These are phyloP conservation scores for Tylochromis polylepis DNA, from an alignment of 2,113 vertebrate genomes.

Conservation along the genomic window DNA sequence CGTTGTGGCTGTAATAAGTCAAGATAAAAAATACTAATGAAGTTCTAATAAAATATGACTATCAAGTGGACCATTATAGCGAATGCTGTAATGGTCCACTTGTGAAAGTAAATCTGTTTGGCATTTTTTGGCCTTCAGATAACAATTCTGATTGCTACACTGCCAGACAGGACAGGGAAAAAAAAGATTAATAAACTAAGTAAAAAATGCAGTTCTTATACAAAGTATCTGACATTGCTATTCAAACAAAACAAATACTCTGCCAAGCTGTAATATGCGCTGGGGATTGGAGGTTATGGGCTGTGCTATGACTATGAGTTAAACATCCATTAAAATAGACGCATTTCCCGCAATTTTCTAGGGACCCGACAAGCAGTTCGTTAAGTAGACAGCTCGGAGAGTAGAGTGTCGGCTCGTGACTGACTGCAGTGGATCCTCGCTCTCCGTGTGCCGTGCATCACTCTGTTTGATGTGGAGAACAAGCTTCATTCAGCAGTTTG, in stretches of 20 bases:
- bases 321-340: constrained; percentile 26
- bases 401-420: constrained; percentile 7
- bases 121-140: not conserved
- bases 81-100: not conserved
- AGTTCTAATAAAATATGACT: not conserved
- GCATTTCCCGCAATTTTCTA: not conserved
- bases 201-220: not conserved
- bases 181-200: not conserved
- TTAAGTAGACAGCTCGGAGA: constrained; percentile 24
- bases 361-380: not conserved
- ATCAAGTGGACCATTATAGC: not conserved
- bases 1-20: not conserved
- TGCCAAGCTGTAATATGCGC: not conserved
- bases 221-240: not conserved
- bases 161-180: rapidly evolving
- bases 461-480: constrained; percentile 21
- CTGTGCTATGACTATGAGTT: not conserved
- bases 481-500: constrained; percentile 32
- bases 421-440: constrained; percentile 6
- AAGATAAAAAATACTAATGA: not conserved
- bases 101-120: not conserved
- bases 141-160: not conserved
- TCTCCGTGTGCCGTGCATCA: not conserved
- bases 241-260: not conserved
- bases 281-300: not conserved